Percentiles rank a stretch among this genome's conserved stretches.
phyloP scores from a whole-genome alignment of 2,797 vertebrate species.

The Lepus oiostolus region DNA sequence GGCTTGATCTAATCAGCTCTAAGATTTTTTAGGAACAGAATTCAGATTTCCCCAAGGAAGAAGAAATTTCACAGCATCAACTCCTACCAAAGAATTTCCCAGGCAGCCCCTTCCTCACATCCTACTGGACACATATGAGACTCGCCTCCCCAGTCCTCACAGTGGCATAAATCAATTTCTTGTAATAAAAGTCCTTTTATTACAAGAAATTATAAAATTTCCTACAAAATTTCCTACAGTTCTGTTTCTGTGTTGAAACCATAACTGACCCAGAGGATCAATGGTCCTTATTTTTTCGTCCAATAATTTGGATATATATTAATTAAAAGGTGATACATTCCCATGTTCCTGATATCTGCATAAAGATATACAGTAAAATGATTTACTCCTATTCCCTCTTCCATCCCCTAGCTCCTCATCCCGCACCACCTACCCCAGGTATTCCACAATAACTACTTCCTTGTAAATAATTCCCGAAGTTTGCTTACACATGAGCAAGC shows the following conservation, averaged over 20 bases:
- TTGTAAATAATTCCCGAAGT: background rate
- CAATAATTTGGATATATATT: background rate
- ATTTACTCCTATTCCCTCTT: background rate
- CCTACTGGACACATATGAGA: background rate
- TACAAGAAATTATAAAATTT: too few species aligned
- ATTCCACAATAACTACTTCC: background rate
- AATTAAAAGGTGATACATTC: background rate
- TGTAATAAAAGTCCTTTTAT: background rate
- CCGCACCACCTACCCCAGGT: background rate
- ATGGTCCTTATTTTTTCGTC: background rate
- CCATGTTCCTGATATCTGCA: background rate
- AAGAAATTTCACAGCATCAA: background rate
- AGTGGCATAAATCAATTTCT: background rate
- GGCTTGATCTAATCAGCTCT: conserved; percentile 1
- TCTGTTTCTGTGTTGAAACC: background rate
- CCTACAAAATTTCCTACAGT: background rate
- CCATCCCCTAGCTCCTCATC: background rate
- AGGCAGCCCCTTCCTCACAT: background rate
- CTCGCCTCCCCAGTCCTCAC: background rate
- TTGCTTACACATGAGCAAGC: conserved; percentile 16
- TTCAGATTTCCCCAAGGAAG: background rate
- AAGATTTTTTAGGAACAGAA: conserved; percentile 30
- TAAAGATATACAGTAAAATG: background rate
- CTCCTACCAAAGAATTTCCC: background rate
- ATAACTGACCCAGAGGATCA: background rate